phyloP scores from a whole-genome alignment of 1,140 invertebrate genomes.

The Ceratosolen solmsi region DNA sequence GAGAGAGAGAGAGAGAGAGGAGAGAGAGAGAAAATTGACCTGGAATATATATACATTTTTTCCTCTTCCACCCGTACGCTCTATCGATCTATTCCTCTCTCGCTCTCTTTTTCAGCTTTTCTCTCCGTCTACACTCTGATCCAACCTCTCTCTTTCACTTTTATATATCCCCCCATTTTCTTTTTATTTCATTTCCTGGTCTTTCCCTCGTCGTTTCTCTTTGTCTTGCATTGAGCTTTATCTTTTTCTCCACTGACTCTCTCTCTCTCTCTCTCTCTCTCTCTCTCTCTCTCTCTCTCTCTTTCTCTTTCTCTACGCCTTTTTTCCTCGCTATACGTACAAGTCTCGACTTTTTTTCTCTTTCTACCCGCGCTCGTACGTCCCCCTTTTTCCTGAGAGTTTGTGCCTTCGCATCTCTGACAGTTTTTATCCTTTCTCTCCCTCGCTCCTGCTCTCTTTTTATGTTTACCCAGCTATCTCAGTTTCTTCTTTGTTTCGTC shows the following conservation, averaged over 20 bases:
- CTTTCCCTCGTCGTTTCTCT: slow-evolving; percentile 46
- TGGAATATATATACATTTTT: slow-evolving; percentile 44
- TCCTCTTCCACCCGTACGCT: slow-evolving; percentile 40
- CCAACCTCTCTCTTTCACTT: slow-evolving; percentile 23
- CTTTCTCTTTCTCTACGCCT: slow-evolving; percentile 12
- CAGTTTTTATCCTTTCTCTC: slow-evolving; percentile 50
- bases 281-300: slow-evolving; percentile 31
- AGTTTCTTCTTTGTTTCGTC: neutral
- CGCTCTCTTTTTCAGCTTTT: neutral
- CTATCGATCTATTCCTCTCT: slow-evolving; percentile 49
- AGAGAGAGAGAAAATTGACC: slow-evolving; percentile 40
- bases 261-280: slow-evolving; percentile 29
- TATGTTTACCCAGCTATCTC: too few relatives aligned
- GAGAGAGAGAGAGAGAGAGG: neutral
- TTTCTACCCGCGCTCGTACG: slow-evolving; percentile 29
- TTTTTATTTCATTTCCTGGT: slow-evolving; percentile 51
- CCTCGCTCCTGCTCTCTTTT: neutral
- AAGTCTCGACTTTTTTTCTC: slow-evolving; percentile 33
- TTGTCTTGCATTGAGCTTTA: slow-evolving; percentile 46
- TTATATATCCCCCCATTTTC: slow-evolving; percentile 36
- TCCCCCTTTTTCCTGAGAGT: slow-evolving; percentile 48
- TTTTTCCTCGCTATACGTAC: slow-evolving; percentile 10
- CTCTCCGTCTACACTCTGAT: slow-evolving; percentile 1
- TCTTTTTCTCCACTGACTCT: slow-evolving; percentile 11
- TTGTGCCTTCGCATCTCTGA: slow-evolving; percentile 50